These are phyloP conservation scores for Spodoptera exigua DNA, from an alignment of 2,888 invertebrate species.

Conservation along the genomic window DNA sequence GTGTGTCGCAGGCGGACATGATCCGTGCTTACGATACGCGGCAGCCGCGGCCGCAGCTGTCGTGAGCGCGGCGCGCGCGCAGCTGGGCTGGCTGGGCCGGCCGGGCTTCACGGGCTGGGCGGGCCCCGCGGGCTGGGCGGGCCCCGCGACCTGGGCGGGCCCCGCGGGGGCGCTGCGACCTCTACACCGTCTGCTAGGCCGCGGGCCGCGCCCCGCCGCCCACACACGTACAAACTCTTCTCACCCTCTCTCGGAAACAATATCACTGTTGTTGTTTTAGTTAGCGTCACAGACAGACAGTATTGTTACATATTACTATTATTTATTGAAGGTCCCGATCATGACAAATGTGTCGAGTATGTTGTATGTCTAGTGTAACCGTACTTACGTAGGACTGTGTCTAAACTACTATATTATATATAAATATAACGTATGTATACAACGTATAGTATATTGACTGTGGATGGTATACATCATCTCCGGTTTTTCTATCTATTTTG, in stretches of 20 bases:
- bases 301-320: conserved; percentile 38
- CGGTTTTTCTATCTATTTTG: conserved; percentile 60
- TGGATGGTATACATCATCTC: conserved; percentile 58
- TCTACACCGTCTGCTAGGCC: conserved; percentile 28
- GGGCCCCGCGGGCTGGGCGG: background rate
- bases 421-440: conserved; percentile 53
- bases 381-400: conserved; percentile 53
- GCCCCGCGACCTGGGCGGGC: background rate
- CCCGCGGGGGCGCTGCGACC: conserved; percentile 22
- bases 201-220: conserved; percentile 7
- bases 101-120: background rate
- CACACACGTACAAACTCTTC: conserved; percentile 50
- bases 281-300: conserved; percentile 33
- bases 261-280: conserved; percentile 45
- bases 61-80: conserved; percentile 78
- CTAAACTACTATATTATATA: conserved; percentile 49
- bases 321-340: conserved; percentile 43
- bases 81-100: background rate
- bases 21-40: conserved; percentile 99
- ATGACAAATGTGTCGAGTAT: conserved; percentile 50
- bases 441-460: conserved; percentile 49
- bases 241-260: conserved; percentile 29
- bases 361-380: conserved; percentile 51
- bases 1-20: conserved; percentile 97
- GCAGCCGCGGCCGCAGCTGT: conserved; percentile 94